Evolutionary conservation across 2,113 vertebrate species (phyloP).

Genomic region (Eublepharis macularius): DNA sequence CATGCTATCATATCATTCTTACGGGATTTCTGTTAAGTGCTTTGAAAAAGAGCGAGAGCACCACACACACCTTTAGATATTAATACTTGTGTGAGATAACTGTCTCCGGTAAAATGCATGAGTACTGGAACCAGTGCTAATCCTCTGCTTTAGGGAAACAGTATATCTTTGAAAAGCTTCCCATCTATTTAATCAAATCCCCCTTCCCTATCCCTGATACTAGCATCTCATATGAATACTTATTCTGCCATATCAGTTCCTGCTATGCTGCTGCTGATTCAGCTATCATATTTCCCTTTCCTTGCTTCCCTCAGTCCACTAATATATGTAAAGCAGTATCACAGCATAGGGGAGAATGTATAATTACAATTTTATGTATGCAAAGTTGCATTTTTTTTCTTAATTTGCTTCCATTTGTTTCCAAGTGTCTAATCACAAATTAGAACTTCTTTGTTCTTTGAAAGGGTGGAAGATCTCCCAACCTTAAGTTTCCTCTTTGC

Average conservation of each 20-base stretch:
- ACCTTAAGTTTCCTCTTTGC: not conserved
- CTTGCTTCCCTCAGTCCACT: not conserved
- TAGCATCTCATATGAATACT: not conserved
- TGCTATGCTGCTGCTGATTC: not conserved
- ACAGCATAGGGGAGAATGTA: not conserved
- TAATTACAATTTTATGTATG: not conserved
- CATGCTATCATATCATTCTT: not conserved
- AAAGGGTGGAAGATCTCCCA: not conserved
- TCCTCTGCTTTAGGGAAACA: not conserved
- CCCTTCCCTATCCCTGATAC: not conserved
- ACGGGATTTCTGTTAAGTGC: not conserved
- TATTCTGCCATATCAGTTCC: not conserved
- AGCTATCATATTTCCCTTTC: not conserved
- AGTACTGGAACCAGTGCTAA: not conserved
- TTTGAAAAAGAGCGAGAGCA: not conserved
- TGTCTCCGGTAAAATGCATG: not conserved
- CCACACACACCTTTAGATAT: not conserved
- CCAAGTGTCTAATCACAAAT: not conserved
- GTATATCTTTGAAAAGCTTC: no score
- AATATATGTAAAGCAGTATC: not conserved
- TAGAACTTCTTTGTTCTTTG: not conserved
- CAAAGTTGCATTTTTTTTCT: not conserved
- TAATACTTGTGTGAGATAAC: not conserved
- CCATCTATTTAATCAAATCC: not conserved
- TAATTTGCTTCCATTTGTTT: not conserved